These are phyloP conservation scores for Nemotelus nigrinus DNA, from an alignment of 2,888 invertebrate genomes.

Conservation along the genomic window DNA sequence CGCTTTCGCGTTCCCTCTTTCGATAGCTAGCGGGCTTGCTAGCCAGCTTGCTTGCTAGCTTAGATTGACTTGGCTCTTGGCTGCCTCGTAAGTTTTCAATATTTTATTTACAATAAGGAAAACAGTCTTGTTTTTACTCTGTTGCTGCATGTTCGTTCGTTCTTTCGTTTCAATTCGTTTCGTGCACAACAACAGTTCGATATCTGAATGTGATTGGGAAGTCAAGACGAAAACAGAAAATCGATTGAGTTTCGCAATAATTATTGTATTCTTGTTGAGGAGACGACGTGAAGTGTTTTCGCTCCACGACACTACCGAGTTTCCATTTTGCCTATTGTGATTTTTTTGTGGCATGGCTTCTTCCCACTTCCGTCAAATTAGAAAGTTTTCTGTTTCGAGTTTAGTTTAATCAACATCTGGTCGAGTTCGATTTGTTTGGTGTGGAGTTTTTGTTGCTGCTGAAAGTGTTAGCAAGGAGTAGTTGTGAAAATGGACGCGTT, in stretches of 20 bases:
- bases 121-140: constrained; percentile 9
- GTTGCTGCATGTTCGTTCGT: constrained; percentile 34
- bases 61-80: background rate
- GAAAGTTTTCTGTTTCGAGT: constrained; percentile 10
- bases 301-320: background rate
- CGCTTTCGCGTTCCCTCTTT: background rate
- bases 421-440: background rate
- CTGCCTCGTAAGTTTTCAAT: constrained; percentile 29
- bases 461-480: background rate
- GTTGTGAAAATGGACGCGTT: background rate
- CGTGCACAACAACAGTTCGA: constrained; percentile 2
- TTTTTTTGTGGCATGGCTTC: constrained; percentile 36
- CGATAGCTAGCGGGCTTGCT: background rate
- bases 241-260: constrained; percentile 33
- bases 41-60: background rate
- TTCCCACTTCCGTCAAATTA: constrained; percentile 12
- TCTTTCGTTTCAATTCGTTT: background rate
- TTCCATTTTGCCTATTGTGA: constrained; percentile 23
- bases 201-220: background rate
- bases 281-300: constrained; percentile 32
- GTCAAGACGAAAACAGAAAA: constrained; percentile 11
- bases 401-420: constrained; percentile 3
- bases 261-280: background rate
- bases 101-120: background rate
- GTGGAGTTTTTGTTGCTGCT: background rate